These are phyloP conservation scores for Pantherophis guttatus DNA, from an alignment of 2,113 vertebrate species.

Conservation along the genomic window DNA sequence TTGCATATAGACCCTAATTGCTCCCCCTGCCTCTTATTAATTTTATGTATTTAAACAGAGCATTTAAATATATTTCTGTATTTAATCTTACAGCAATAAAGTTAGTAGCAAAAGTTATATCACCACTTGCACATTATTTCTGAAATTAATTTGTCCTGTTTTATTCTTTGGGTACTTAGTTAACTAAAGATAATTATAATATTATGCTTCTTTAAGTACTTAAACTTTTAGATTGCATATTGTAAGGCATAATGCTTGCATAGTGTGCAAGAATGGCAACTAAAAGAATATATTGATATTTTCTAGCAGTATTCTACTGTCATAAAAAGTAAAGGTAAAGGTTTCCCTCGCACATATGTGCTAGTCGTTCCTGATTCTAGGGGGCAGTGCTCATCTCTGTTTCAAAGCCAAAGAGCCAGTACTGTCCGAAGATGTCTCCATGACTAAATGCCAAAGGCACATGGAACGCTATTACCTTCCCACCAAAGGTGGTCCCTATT, in stretches of 20 bases:
- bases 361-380: too few species aligned
- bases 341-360: too few species aligned
- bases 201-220: conserved; percentile 24
- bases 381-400: too few species aligned
- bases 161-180: conserved; percentile 31
- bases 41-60: neutral
- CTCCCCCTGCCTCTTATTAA: neutral
- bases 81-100: neutral
- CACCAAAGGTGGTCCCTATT: too few species aligned
- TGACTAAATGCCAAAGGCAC: too few species aligned
- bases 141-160: neutral
- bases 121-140: neutral
- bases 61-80: neutral
- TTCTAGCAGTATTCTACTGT: conserved; percentile 33
- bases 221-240: conserved; percentile 38
- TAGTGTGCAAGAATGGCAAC: conserved; percentile 40
- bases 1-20: neutral
- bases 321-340: too few species aligned
- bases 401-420: too few species aligned
- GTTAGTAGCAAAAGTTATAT: neutral
- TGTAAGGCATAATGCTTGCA: conserved; percentile 32
- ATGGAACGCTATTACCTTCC: too few species aligned
- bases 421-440: too few species aligned
- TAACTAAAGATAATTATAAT: conserved; percentile 19
- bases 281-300: conserved; percentile 45